Evolutionary conservation across 92 coral and sea anemone species (phyloP).

Genomic region (Desmophyllum pertusum): DNA sequence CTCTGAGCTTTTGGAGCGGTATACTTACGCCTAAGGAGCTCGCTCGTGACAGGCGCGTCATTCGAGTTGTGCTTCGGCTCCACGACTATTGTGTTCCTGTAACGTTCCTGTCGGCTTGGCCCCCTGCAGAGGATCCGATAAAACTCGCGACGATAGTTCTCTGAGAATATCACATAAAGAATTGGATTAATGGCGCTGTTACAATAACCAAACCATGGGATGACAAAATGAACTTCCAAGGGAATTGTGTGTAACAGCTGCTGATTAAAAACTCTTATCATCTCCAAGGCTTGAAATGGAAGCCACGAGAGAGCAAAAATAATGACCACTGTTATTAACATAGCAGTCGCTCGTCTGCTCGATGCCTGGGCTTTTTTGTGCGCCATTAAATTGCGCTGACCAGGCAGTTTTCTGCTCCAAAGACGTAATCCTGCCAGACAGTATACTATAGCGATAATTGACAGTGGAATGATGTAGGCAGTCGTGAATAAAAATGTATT

Average conservation of each 20-base stretch:
- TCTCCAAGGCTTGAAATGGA: conserved; percentile 61
- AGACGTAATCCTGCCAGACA: conserved; percentile 61
- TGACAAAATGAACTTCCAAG: conserved; percentile 18
- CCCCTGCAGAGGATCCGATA: conserved; percentile 50
- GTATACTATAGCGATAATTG: conserved; percentile 49
- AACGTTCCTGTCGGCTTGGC: conserved; percentile 37
- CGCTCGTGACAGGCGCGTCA: conserved; percentile 8
- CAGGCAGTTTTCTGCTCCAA: conserved; percentile 72
- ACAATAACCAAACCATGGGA: conserved; percentile 72
- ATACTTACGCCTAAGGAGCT: conserved; percentile 21
- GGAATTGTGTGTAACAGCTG: conserved; percentile 20
- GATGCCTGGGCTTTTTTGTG: conserved; percentile 57
- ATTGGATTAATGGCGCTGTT: conserved; percentile 79
- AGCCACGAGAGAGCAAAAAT: conserved; percentile 76
- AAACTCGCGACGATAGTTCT: conserved; percentile 76
- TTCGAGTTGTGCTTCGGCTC: conserved; percentile 6
- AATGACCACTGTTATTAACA: conserved; percentile 71
- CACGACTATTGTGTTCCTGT: conserved; percentile 6
- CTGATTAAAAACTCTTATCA: conserved; percentile 8
- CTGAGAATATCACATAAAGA: conserved; percentile 75
- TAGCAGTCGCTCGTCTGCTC: conserved; percentile 69
- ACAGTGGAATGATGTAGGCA: conserved; percentile 57
- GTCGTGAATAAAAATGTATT: conserved; percentile 17
- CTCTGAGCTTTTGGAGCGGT: conserved; percentile 17
- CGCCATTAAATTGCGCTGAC: conserved; percentile 51